These are phyloP conservation scores for Aphelocoma californica DNA, from an alignment of 2,797 vertebrate genomes.

Conservation along the genomic window DNA sequence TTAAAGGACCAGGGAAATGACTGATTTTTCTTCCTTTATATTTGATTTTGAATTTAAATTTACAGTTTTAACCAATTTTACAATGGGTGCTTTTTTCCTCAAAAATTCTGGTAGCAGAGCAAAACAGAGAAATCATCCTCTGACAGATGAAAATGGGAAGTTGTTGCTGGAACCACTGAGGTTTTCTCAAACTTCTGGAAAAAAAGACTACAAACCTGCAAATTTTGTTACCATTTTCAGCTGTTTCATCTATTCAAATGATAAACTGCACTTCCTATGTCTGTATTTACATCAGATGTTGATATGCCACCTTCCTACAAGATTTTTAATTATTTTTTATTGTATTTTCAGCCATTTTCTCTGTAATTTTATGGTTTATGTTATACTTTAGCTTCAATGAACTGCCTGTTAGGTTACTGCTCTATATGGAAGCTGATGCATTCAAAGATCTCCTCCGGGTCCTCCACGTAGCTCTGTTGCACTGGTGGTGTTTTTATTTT, in stretches of 20 bases:
- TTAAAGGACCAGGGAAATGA: background rate
- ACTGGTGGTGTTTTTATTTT: conserved; percentile 20
- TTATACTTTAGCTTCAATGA: conserved; percentile 57
- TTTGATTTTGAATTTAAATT: background rate
- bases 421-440: conserved; percentile 27
- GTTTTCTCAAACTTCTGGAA: background rate
- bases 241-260: conserved; percentile 20
- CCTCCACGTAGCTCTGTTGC: conserved; percentile 51
- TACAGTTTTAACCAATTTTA: background rate
- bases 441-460: conserved; percentile 26
- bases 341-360: conserved; percentile 53
- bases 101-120: background rate
- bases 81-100: accelerated
- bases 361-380: conserved; percentile 55
- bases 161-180: background rate
- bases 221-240: conserved; percentile 5
- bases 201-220: background rate
- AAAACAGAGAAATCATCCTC: background rate
- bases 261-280: conserved; percentile 4
- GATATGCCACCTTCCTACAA: conserved; percentile 21
- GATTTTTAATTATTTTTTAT: conserved; percentile 69
- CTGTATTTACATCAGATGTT: conserved; percentile 57
- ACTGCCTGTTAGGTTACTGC: conserved; percentile 57
- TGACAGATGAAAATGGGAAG: background rate
- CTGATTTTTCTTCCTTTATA: background rate